Evolutionary conservation across 1,140 invertebrate genomes (phyloP), one percentile per base, ranked within the genome.

Genomic region (Bombus soroeensis): DNA sequence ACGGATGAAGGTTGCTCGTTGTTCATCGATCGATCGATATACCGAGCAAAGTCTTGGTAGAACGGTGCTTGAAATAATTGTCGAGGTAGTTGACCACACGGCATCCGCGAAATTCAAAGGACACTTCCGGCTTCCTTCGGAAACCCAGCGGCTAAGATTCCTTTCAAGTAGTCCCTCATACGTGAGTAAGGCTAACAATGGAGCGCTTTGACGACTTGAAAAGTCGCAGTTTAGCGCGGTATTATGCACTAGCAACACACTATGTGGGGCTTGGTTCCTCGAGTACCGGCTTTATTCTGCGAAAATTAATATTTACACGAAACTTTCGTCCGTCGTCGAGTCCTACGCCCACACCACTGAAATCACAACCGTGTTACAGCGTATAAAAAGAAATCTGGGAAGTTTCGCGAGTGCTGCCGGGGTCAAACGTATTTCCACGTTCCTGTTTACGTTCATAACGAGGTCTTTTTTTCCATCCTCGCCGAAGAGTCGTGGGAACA

Each of bases 241-340:
- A 62, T 34, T n/a, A 25, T 25, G 5, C 53, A 10, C 28, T 4
- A 57, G 47, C 47, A 22, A 22, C 47, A 22, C 47, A 8, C 47
- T 53, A 22, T 53, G 47, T 0, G 6, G 8, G 47, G 47, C 47
- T 53, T 53, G 47, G 47, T 53, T 53, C 18, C 47, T 53, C 18
- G 28, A 62, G 47, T 3, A 10, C 75, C 66, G 18, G 4, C 57
- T 64, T 64, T 64, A 64, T 32, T 32, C 75, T 39, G 3, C 3
- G 75, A 62, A 77, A 78, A 78, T 78, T 78, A 78, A 64, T 78
- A 78, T 78, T 78, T 78, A 32, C 75, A 64, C 59, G 57, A 64
- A 62, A 59, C 28, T 78, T 78, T 77, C 57, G 57, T 77, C 28
- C 75, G 59, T n/a, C 53, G 75, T 41, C 53, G 57, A 39, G 34